Evolutionary conservation across 2,113 vertebrate species (phyloP).

Genomic region (Xiphias gladius): DNA sequence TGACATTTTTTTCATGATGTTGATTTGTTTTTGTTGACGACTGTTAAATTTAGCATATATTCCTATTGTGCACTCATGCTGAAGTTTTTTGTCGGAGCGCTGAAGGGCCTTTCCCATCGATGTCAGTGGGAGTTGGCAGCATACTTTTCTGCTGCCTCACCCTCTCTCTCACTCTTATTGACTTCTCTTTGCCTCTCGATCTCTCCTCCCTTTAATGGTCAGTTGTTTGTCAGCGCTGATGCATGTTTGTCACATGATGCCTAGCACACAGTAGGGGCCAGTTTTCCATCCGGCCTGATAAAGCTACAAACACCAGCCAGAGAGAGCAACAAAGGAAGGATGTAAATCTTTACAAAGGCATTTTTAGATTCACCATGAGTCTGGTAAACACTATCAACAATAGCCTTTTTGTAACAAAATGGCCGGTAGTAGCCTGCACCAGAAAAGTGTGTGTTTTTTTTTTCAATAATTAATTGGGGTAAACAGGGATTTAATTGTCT

Average conservation of each 20-base stretch:
- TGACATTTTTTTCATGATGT: slow-evolving; percentile 11
- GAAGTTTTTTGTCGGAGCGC: neutral
- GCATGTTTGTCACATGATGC: slow-evolving; percentile 53
- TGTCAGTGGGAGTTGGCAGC: slow-evolving; percentile 45
- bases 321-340: slow-evolving; percentile 59
- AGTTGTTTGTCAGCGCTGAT: slow-evolving; percentile 56
- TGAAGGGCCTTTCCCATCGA: slow-evolving; percentile 52
- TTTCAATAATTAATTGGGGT: slow-evolving; percentile 68
- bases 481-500: slow-evolving; percentile 77
- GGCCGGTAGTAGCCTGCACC: slow-evolving; percentile 33
- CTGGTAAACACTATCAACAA: slow-evolving; percentile 58
- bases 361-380: slow-evolving; percentile 33
- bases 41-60: slow-evolving; percentile 40
- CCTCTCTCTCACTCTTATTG: slow-evolving; percentile 31
- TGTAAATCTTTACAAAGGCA: slow-evolving; percentile 55
- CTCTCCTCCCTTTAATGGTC: slow-evolving; percentile 35
- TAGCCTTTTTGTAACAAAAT: slow-evolving; percentile 53
- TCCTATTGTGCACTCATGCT: slow-evolving; percentile 37
- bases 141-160: slow-evolving; percentile 30
- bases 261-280: slow-evolving; percentile 9
- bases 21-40: slow-evolving; percentile 43
- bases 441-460: slow-evolving; percentile 28
- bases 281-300: slow-evolving; percentile 40
- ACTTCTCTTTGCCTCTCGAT: slow-evolving; percentile 40
- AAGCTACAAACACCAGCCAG: slow-evolving; percentile 49